phyloP scores from a whole-genome alignment of 2,113 vertebrate species.

The Pseudorectes ferrugineus region DNA sequence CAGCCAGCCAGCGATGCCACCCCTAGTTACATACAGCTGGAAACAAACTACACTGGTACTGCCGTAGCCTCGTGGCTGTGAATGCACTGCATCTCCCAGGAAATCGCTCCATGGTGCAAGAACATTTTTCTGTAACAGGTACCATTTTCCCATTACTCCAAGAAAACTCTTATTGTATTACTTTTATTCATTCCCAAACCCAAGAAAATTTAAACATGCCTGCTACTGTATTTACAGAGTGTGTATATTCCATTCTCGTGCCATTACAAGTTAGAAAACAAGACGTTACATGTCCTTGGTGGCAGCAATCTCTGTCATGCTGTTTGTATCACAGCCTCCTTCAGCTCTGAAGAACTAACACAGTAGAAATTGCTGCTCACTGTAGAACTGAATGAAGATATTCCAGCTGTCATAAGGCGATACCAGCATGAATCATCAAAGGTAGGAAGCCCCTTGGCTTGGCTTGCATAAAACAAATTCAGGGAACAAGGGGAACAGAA shows the following conservation, averaged over 20 bases:
- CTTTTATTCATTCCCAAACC: background rate
- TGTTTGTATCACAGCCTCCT: background rate
- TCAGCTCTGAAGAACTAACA: background rate
- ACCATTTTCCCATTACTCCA: background rate
- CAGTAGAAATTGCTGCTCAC: background rate
- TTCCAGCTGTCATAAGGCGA: background rate
- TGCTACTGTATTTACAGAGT: background rate
- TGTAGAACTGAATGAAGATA: background rate
- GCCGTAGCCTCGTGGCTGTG: accelerated
- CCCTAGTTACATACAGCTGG: too few species aligned
- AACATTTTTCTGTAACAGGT: background rate
- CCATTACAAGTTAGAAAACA: background rate
- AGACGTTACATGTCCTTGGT: background rate
- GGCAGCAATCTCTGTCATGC: background rate
- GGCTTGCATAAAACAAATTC: background rate
- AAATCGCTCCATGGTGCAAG: background rate
- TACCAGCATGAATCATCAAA: background rate
- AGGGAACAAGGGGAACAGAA: background rate
- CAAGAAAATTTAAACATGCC: background rate
- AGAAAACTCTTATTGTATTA: background rate
- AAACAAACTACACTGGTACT: background rate
- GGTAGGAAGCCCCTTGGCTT: background rate
- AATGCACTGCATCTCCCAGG: background rate
- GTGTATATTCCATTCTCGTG: background rate
- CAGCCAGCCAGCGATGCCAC: background rate